Evolutionary conservation across 2,797 vertebrate genomes (phyloP).

Genomic region (Schizopygopsis malacanthus): DNA sequence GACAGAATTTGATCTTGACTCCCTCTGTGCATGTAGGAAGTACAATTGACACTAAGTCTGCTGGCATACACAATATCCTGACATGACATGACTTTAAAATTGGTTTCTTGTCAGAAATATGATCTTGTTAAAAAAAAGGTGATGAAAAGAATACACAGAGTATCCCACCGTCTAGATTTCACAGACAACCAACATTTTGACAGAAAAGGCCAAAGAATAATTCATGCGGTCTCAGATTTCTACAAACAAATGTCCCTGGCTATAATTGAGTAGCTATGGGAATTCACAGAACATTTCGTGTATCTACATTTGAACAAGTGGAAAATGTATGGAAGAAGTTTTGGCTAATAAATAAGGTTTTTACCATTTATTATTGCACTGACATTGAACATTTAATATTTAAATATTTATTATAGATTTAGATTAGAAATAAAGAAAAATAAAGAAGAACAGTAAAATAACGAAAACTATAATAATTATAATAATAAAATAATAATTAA

Average conservation of each 20-base stretch:
- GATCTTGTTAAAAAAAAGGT: not conserved
- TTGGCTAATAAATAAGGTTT: not conserved
- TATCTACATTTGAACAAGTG: not conserved
- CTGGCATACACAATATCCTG: constrained; percentile 23
- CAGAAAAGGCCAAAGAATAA: constrained; percentile 28
- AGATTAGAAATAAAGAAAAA: not conserved
- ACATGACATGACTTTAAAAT: constrained; percentile 17
- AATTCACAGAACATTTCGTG: not conserved
- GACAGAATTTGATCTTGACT: constrained; percentile 35
- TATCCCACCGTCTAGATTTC: constrained; percentile 26
- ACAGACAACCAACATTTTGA: constrained; percentile 27
- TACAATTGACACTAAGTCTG: not conserved
- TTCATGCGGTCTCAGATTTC: not conserved
- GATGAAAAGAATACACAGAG: not conserved
- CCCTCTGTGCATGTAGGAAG: constrained; percentile 19
- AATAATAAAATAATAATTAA: not conserved
- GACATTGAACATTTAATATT: not conserved
- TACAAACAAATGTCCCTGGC: not conserved
- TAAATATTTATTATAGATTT: not conserved
- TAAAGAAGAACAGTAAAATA: too few species aligned
- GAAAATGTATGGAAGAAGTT: not conserved
- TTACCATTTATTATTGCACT: not conserved
- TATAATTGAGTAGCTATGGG: not conserved
- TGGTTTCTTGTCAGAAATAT: constrained; percentile 24
- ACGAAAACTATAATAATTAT: too few species aligned